Evolutionary conservation across 2,113 vertebrate species (phyloP).

Genomic region (Dromas ardeola): DNA sequence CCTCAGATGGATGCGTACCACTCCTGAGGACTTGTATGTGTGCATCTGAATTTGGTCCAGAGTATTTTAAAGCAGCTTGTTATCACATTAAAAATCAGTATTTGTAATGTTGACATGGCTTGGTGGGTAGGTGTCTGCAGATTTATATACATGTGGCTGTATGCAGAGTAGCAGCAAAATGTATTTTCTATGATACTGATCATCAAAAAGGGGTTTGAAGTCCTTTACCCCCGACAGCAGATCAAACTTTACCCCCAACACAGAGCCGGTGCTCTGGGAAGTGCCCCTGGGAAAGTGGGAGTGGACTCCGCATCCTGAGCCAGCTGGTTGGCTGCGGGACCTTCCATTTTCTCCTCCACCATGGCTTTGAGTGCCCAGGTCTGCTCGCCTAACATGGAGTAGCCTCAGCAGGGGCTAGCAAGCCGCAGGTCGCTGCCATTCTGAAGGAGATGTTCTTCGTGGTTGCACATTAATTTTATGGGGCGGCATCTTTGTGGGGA

Average conservation of each 20-base stretch:
- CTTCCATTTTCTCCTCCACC: not conserved
- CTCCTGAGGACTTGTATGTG: not conserved
- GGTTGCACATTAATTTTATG: not conserved
- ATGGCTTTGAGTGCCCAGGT: not conserved
- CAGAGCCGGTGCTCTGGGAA: not conserved
- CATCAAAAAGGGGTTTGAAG: not conserved
- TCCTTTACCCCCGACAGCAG: not conserved
- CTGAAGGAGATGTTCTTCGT: not conserved
- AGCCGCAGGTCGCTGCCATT: not conserved
- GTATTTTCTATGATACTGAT: not conserved
- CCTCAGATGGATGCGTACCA: not conserved
- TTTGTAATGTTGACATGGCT: not conserved
- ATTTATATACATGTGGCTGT: not conserved
- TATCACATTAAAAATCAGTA: not conserved
- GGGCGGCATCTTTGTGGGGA: not conserved
- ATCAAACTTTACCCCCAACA: not conserved
- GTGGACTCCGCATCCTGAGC: not conserved
- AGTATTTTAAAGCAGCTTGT: conserved; percentile 30
- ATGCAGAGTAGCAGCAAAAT: not conserved
- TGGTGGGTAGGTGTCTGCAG: not conserved
- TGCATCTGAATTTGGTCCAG: conserved; percentile 9
- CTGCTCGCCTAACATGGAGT: not conserved
- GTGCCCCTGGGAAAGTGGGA: not conserved
- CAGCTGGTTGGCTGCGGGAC: not conserved
- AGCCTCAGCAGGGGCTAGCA: not conserved